A percentile compares a stretch with the other conserved stretches of the same genome.
Conservation (phyloP, 1,140 invertebrate genomes). For the Tetraneura akinire region DNA sequence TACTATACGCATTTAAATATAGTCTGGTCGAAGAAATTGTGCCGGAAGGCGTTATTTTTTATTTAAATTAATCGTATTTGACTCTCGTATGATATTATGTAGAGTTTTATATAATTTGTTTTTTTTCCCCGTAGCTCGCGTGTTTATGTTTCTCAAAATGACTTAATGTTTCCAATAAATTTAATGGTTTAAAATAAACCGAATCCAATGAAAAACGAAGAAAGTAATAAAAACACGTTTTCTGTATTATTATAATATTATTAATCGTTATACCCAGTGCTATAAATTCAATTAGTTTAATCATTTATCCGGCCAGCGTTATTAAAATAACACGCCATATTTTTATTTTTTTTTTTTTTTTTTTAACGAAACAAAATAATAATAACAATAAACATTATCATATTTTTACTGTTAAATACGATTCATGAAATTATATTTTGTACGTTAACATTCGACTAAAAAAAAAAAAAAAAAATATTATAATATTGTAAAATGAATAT, state of each 20-base stretch:
- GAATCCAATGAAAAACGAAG: slow-evolving; percentile 19
- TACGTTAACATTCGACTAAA: too few relatives aligned
- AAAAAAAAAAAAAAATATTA: too few relatives aligned
- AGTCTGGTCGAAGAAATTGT: slow-evolving; percentile 16
- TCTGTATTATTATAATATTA: neutral
- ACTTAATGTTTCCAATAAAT: slow-evolving; percentile 37
- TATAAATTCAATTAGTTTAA: slow-evolving; percentile 41
- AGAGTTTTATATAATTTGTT: neutral
- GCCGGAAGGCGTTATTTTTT: slow-evolving; percentile 29
- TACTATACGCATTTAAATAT: too few relatives aligned
- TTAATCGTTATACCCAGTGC: slow-evolving; percentile 19
- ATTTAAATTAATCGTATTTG: slow-evolving; percentile 16
- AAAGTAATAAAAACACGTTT: slow-evolving; percentile 31
- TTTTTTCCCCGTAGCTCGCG: neutral
- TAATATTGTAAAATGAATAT: too few relatives aligned
- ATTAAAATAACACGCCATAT: slow-evolving; percentile 22
- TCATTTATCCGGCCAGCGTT: slow-evolving; percentile 25
- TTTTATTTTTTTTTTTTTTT: slow-evolving; percentile 3
- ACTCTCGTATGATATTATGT: neutral
- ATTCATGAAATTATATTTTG: neutral
- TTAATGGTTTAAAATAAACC: slow-evolving; percentile 39
- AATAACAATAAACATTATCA: slow-evolving; percentile 1
- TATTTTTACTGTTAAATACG: slow-evolving; percentile 20
- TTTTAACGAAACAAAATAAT: neutral
- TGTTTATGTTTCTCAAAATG: neutral